Percentiles rank a stretch among this genome's conserved stretches.
Conservation (phyloP, 2,113 vertebrate genomes). For the Nothobranchius kuhntae region DNA sequence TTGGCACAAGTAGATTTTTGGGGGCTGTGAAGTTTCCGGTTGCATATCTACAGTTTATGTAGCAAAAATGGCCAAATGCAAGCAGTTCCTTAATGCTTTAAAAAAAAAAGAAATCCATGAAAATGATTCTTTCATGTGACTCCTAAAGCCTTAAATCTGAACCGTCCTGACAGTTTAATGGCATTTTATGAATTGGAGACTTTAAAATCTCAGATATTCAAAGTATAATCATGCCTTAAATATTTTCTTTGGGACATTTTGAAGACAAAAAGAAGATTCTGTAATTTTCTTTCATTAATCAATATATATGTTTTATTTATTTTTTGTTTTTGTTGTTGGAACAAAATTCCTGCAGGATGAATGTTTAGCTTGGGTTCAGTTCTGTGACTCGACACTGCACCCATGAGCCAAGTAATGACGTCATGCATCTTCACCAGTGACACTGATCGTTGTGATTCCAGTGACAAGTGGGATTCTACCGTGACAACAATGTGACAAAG, state of each 20-base stretch:
- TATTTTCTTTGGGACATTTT: neutral
- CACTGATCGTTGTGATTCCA: constrained; percentile 10
- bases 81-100: too few species aligned
- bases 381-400: constrained; percentile 13
- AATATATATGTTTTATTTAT: neutral
- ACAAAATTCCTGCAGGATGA: neutral
- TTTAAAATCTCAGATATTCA: too few species aligned
- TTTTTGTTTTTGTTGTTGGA: neutral
- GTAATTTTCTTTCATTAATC: constrained; percentile 6
- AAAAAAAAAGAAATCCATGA: too few species aligned
- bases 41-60: too few species aligned
- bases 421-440: constrained; percentile 15
- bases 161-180: too few species aligned
- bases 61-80: too few species aligned
- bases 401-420: constrained; percentile 9
- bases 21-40: too few species aligned
- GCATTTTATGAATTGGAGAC: too few species aligned
- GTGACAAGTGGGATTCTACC: constrained; percentile 17
- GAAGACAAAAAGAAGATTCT: neutral
- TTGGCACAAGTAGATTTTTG: too few species aligned
- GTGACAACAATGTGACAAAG: constrained; percentile 24
- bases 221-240: neutral
- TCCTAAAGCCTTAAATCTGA: too few species aligned
- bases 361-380: constrained; percentile 1
- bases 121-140: too few species aligned